A percentile compares a stretch with the other conserved stretches of the same genome.
Evolutionary conservation across 2,113 vertebrate species (phyloP).

Genomic region (Cottus gobio): DNA sequence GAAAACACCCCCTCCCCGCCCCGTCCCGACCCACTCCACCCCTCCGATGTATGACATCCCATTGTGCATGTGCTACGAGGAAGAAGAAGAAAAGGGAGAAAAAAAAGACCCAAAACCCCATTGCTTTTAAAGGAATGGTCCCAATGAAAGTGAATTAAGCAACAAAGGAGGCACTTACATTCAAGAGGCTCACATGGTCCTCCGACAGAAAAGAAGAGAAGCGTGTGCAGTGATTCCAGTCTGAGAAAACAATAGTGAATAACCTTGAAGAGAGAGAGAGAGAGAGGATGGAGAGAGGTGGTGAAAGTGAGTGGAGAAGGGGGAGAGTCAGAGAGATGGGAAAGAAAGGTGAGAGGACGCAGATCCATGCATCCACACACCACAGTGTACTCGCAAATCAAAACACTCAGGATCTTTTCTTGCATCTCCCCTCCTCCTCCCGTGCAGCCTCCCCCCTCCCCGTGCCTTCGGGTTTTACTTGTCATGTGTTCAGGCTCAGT

Average conservation of each 20-base stretch:
- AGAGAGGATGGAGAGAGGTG: conserved; percentile 16
- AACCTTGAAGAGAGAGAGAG: conserved; percentile 46
- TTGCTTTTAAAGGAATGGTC: conserved; percentile 47
- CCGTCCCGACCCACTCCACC: conserved; percentile 47
- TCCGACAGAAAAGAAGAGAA: conserved; percentile 68
- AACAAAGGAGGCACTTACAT: conserved; percentile 80
- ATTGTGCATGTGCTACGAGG: conserved; percentile 50
- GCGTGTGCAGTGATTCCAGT: conserved; percentile 56
- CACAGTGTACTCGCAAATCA: conserved; percentile 62
- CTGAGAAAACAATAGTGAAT: conserved; percentile 60
- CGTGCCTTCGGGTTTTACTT: conserved; percentile 66
- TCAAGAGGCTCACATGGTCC: conserved; percentile 74
- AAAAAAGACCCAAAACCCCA: conserved; percentile 23
- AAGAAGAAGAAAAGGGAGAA: neutral
- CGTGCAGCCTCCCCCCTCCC: conserved; percentile 21
- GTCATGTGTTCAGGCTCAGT: conserved; percentile 79
- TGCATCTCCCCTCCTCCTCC: conserved; percentile 65
- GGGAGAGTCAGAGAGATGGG: conserved; percentile 33
- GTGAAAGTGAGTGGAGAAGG: conserved; percentile 12
- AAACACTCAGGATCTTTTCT: conserved; percentile 67
- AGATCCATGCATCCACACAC: conserved; percentile 64
- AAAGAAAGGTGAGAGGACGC: conserved; percentile 39
- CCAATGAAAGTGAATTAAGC: conserved; percentile 66
- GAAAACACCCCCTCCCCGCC: conserved; percentile 19
- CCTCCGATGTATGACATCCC: conserved; percentile 53